Percentiles rank a stretch among this genome's conserved stretches.
These are phyloP conservation scores for Cuculus canorus DNA, from an alignment of 2,797 vertebrate species.

Conservation along the genomic window DNA sequence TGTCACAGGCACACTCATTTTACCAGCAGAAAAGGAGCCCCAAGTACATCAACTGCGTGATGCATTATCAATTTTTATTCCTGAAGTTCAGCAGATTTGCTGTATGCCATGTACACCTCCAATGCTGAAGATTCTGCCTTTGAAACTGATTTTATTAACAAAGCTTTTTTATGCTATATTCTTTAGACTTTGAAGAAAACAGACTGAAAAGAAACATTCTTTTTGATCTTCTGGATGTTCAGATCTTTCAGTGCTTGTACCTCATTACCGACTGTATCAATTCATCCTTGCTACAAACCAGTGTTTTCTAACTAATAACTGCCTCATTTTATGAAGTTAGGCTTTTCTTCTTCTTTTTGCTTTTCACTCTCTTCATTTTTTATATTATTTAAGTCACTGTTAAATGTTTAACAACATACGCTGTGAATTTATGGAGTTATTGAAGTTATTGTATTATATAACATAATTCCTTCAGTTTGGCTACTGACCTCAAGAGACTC, in stretches of 20 bases:
- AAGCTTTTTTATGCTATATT: background rate
- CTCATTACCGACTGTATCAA: slow-evolving; percentile 33
- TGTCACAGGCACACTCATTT: rapidly evolving
- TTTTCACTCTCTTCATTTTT: slow-evolving; percentile 17
- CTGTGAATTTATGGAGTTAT: background rate
- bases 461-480: background rate
- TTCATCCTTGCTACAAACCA: background rate
- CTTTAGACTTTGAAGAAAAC: slow-evolving; percentile 7
- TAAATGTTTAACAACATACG: background rate
- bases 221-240: slow-evolving; percentile 53
- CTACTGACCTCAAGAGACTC: background rate
- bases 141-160: slow-evolving; percentile 42
- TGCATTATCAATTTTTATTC: background rate
- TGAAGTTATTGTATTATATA: background rate
- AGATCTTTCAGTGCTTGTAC: slow-evolving; percentile 1
- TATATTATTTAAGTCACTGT: background rate
- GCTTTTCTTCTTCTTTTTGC: slow-evolving; percentile 5
- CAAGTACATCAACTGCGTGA: rapidly evolving
- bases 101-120: rapidly evolving
- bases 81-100: background rate
- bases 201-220: slow-evolving; percentile 17
- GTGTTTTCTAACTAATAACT: slow-evolving; percentile 11
- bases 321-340: background rate
- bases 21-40: background rate
- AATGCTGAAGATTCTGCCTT: background rate